These are phyloP conservation scores for Trissoscelio sp. DNA, from an alignment of 2,888 invertebrate species.

Conservation along the genomic window DNA sequence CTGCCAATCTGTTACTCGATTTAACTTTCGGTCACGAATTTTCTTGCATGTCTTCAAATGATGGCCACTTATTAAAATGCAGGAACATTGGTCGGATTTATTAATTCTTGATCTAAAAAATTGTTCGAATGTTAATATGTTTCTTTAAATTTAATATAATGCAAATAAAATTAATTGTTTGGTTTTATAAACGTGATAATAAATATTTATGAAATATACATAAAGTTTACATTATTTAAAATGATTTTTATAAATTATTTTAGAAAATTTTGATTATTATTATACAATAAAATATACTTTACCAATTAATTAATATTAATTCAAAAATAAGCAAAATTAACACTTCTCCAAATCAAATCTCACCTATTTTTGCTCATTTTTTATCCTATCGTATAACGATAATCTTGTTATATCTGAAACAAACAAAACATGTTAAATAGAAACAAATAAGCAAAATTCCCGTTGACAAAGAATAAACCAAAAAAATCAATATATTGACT, in stretches of 20 bases:
- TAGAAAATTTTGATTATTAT: too few species aligned
- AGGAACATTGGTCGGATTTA: slow-evolving; percentile 55
- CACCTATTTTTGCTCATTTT: slow-evolving; percentile 46
- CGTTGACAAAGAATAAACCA: neutral
- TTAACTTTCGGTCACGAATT: slow-evolving; percentile 15
- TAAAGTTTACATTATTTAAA: too few species aligned
- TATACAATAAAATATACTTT: too few species aligned
- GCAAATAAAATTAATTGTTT: too few species aligned
- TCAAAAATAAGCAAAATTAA: too few species aligned
- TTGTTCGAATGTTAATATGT: too few species aligned
- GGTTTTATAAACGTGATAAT: too few species aligned
- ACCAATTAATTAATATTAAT: too few species aligned
- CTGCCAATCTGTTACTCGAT: slow-evolving; percentile 56
- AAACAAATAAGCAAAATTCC: slow-evolving; percentile 2
- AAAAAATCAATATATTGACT: slow-evolving; percentile 32
- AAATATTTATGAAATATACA: too few species aligned
- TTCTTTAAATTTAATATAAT: too few species aligned
- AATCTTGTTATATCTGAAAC: slow-evolving; percentile 14
- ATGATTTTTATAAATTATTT: too few species aligned
- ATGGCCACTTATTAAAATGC: neutral
- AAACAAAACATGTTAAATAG: slow-evolving; percentile 11
- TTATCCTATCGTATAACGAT: neutral
- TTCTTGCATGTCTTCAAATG: slow-evolving; percentile 41
- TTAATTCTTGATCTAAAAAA: slow-evolving; percentile 44
- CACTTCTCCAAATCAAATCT: neutral